These are phyloP conservation scores for Rhagium mordax DNA, from an alignment of 2,888 invertebrate species.

Conservation along the genomic window DNA sequence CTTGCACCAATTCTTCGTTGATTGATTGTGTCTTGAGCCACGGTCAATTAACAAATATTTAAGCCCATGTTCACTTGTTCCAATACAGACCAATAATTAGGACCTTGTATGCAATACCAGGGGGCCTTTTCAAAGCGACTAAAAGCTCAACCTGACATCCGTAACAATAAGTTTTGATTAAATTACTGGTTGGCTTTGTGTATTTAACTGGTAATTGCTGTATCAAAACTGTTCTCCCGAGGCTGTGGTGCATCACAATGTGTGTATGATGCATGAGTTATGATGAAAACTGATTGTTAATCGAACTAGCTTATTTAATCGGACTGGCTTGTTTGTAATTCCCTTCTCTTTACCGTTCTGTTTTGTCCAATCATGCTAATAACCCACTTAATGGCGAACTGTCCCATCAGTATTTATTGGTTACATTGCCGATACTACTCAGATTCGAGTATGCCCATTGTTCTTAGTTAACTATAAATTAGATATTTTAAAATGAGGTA, in stretches of 20 bases:
- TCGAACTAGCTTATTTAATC: slow-evolving; percentile 60
- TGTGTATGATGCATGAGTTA: slow-evolving; percentile 61
- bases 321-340: slow-evolving; percentile 60
- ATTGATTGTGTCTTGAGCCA: slow-evolving; percentile 4
- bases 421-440: slow-evolving; percentile 41
- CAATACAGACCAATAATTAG: slow-evolving; percentile 15
- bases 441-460: slow-evolving; percentile 39
- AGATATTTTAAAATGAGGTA: slow-evolving; percentile 39
- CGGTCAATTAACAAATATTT: not conserved
- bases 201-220: not conserved
- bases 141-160: slow-evolving; percentile 11
- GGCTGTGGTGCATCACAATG: slow-evolving; percentile 10
- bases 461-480: slow-evolving; percentile 44
- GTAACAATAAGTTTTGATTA: slow-evolving; percentile 13
- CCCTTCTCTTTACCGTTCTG: slow-evolving; percentile 54
- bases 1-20: not conserved
- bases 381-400: slow-evolving; percentile 59
- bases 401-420: slow-evolving; percentile 54
- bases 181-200: not conserved
- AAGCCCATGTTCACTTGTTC: not conserved
- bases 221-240: slow-evolving; percentile 17
- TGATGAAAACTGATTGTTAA: slow-evolving; percentile 62
- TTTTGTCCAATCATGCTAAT: slow-evolving; percentile 64
- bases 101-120: slow-evolving; percentile 17
- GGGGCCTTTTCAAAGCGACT: slow-evolving; percentile 8